Evolutionary conservation across 1,140 invertebrate species (phyloP).

Genomic region (Lucilia cuprina): DNA sequence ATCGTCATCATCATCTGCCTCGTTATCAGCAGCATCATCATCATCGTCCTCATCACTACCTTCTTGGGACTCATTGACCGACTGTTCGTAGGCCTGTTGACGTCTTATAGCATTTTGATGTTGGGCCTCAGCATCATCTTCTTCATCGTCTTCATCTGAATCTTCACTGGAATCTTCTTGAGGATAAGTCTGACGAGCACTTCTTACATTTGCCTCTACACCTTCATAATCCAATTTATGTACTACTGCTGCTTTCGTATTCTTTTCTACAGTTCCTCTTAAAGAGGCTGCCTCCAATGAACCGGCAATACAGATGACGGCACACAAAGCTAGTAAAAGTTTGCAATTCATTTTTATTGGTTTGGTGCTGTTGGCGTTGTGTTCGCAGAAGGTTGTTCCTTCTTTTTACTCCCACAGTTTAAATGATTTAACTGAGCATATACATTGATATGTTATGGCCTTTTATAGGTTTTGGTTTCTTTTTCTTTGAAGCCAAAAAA

Average conservation of each 20-base stretch:
- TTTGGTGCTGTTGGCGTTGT: too few species aligned
- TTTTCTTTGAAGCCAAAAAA: background rate
- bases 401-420: conserved; percentile 30
- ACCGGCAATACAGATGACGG: background rate
- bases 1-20: conserved; percentile 45
- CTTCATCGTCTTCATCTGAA: conserved; percentile 46
- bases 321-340: background rate
- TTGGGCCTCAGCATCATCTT: conserved; percentile 38
- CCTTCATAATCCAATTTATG: conserved; percentile 30
- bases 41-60: conserved; percentile 42
- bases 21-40: conserved; percentile 44
- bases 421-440: conserved; percentile 24
- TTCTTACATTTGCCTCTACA: conserved; percentile 16
- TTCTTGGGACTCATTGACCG: conserved; percentile 30
- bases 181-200: conserved; percentile 26
- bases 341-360: conserved; percentile 17
- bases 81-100: conserved; percentile 30
- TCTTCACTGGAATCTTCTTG: conserved; percentile 41
- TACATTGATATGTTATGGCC: background rate
- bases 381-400: background rate
- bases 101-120: conserved; percentile 24
- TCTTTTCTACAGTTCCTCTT: background rate
- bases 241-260: background rate
- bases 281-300: conserved; percentile 8
- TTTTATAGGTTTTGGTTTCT: conserved; percentile 26